Percentiles rank a stretch among this genome's conserved stretches.
These are phyloP conservation scores for Blastomussa wellsi DNA, from an alignment of 92 coral and sea anemone species.

Conservation along the genomic window DNA sequence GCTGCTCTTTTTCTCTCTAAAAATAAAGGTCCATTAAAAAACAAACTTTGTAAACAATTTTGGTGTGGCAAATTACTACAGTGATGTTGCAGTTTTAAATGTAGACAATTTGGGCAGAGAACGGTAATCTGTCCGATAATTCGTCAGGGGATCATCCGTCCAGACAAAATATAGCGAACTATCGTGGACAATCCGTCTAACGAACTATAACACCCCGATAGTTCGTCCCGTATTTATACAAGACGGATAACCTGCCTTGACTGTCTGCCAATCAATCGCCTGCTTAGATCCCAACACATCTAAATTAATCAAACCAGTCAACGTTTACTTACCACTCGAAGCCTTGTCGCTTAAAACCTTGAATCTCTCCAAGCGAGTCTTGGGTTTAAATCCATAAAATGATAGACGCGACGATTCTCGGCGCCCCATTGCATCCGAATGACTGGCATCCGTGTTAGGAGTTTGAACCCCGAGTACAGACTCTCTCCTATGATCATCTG, in stretches of 20 bases:
- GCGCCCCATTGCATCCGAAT: slow-evolving; percentile 36
- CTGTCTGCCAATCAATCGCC: neutral
- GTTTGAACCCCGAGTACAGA: slow-evolving; percentile 32
- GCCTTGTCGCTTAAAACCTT: slow-evolving; percentile 75
- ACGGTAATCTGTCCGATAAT: too few relatives aligned
- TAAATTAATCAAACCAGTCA: neutral
- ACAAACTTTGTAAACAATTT: neutral
- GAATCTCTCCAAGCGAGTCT: slow-evolving; percentile 87
- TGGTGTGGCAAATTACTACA: neutral
- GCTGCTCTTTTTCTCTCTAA: slow-evolving; percentile 19
- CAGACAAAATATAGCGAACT: too few relatives aligned
- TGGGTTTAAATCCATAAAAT: slow-evolving; percentile 47
- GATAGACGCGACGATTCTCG: slow-evolving; percentile 23
- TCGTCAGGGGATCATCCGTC: too few relatives aligned
- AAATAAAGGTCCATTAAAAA: neutral
- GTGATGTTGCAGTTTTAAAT: neutral
- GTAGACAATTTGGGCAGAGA: too few relatives aligned
- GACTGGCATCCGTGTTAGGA: slow-evolving; percentile 23
- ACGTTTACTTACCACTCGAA: slow-evolving; percentile 21
- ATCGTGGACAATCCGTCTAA: too few relatives aligned
- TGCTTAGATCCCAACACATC: neutral
- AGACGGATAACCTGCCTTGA: too few relatives aligned
- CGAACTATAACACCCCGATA: too few relatives aligned
- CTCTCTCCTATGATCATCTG: slow-evolving; percentile 21
- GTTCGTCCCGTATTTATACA: too few relatives aligned